These are phyloP conservation scores for Channa striata DNA, from an alignment of 2,797 vertebrate species.

Conservation along the genomic window DNA sequence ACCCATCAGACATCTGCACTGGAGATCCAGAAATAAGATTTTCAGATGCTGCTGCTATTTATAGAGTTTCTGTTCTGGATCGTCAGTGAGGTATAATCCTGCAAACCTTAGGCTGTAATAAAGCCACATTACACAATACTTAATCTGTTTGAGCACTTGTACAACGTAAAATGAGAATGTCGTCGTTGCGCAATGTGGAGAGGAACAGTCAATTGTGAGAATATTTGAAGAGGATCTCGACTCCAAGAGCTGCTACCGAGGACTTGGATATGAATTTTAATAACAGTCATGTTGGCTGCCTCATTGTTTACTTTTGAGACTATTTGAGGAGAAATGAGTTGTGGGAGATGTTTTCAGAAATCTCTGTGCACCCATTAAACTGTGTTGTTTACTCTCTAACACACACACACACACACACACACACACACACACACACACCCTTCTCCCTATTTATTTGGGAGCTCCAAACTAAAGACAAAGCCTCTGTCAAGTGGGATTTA, in stretches of 20 bases:
- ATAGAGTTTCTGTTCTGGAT: constrained; percentile 26
- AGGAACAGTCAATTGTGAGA: constrained; percentile 3
- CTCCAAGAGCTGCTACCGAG: constrained; percentile 8
- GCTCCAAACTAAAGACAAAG: constrained; percentile 67
- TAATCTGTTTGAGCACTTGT: constrained; percentile 5
- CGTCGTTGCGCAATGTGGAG: constrained; percentile 1
- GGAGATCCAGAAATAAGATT: neutral
- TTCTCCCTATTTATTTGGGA: constrained; percentile 53
- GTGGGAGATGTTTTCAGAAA: constrained; percentile 23
- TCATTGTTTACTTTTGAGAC: neutral
- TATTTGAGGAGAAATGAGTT: constrained; percentile 6
- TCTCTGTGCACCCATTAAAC: constrained; percentile 35
- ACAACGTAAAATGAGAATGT: neutral
- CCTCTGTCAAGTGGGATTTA: constrained; percentile 78
- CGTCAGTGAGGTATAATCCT: constrained; percentile 2
- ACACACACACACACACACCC: constrained; percentile 29
- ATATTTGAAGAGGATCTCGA: neutral
- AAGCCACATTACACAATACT: neutral
- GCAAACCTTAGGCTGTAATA: neutral
- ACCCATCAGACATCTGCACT: constrained; percentile 51
- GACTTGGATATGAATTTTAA: constrained; percentile 5
- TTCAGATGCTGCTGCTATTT: constrained; percentile 49
- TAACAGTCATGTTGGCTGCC: neutral
- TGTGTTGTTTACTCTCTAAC: neutral
- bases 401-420: constrained; percentile 10